A percentile compares a stretch with the other conserved stretches of the same genome.
These are phyloP conservation scores for Drosophila yooni DNA, from an alignment of 2,888 invertebrate genomes.

Conservation along the genomic window DNA sequence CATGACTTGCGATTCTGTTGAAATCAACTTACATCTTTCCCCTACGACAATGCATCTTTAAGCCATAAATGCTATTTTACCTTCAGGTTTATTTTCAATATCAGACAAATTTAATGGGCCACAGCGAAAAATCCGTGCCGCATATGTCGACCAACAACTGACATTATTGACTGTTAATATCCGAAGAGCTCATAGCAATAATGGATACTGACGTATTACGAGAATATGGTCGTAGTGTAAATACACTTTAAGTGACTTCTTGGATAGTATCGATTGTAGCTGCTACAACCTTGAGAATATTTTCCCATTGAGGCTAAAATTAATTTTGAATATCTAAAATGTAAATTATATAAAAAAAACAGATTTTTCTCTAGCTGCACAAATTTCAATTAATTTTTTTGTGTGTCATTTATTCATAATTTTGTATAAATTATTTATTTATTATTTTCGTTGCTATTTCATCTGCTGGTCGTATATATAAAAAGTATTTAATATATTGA, in stretches of 20 bases:
- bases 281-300: neutral
- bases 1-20: neutral
- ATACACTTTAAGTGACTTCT: slow-evolving; percentile 16
- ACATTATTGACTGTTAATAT: slow-evolving; percentile 77
- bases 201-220: neutral
- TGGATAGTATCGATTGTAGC: neutral
- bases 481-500: neutral
- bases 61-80: slow-evolving; percentile 21
- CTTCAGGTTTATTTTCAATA: slow-evolving; percentile 6
- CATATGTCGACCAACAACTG: slow-evolving; percentile 71
- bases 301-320: neutral
- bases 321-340: neutral
- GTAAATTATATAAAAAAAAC: neutral
- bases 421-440: neutral
- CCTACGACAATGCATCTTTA: slow-evolving; percentile 18
- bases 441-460: neutral
- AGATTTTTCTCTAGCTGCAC: neutral
- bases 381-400: neutral
- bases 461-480: neutral
- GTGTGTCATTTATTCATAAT: neutral
- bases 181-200: slow-evolving; percentile 38
- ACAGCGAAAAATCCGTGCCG: slow-evolving; percentile 65
- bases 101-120: slow-evolving; percentile 48
- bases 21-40: slow-evolving; percentile 7
- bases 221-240: neutral